Evolutionary conservation across 2,113 vertebrate species (phyloP), one percentile per base, ranked within the genome.

Genomic region (Ameiurus melas): DNA sequence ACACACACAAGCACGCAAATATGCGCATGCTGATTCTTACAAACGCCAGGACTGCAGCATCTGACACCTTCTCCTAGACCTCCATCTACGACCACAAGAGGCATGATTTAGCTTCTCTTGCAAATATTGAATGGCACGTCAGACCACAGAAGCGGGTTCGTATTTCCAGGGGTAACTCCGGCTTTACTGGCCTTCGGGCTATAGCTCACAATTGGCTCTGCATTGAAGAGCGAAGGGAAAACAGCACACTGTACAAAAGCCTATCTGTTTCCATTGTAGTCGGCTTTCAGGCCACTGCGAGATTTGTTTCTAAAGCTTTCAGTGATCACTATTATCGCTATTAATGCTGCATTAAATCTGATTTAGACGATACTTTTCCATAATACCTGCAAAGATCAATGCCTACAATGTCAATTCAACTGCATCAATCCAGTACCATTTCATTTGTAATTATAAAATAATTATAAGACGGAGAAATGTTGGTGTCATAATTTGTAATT

Each of bases 161-260:
- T 64, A 84, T 88, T 88, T 84, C 70, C 71, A 78, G 55, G 60
- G 81, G 70, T 88, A 75, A 66, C 30, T 73, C 87, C 5, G 14
- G 33, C 68, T 47, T 58, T 66, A 36, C 81, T n/a, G 19, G 57
- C 87, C 81, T 53, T n/a, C 30, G 8, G 87, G 82, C 58, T 55
- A 64, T 53, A 60, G 20, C 86, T 83, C 39, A 75, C 66, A 57
- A 73, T 81, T 22, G 73, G 82, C 79, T 88, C 87, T 66, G 58
- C 58, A 84, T 66, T 77, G 71, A 64, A 84, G 60, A 66, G 71
- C 1, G 27, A 47, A 51, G 57, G 22, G 5, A 62, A 75, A 62
- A 73, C 25, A 62, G 70, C 39, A 4, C 27, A 10, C n/a, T 12
- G 57, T 20, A 88, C 87, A 84, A 84, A 86, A 88, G 68, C 66